A percentile compares a stretch with the other conserved stretches of the same genome.
These are phyloP conservation scores for Sebastes schlegelii DNA, from an alignment of 2,113 vertebrate genomes.

Conservation along the genomic window DNA sequence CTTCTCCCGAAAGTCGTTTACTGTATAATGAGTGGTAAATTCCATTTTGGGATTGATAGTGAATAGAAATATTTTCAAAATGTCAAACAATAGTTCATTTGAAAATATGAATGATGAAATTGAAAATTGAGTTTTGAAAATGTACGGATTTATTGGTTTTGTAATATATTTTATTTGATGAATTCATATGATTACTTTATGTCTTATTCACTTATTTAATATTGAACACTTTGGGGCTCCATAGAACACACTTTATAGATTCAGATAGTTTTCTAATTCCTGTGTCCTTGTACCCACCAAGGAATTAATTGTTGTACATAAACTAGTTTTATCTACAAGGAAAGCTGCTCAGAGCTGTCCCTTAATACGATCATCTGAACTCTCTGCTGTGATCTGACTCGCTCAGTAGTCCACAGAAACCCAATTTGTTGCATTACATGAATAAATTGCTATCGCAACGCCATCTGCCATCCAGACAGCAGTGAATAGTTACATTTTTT, in stretches of 20 bases:
- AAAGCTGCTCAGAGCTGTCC: background rate
- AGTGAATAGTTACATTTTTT: conserved; percentile 23
- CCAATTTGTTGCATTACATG: conserved; percentile 31
- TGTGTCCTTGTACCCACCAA: background rate
- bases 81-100: too few species aligned
- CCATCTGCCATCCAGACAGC: conserved; percentile 46
- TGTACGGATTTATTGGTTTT: background rate
- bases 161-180: background rate
- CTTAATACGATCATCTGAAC: conserved; percentile 12
- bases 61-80: too few species aligned
- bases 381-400: conserved; percentile 24
- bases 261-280: background rate
- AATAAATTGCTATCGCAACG: conserved; percentile 21
- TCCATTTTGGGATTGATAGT: too few species aligned
- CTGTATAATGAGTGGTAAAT: too few species aligned
- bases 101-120: too few species aligned
- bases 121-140: background rate
- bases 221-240: background rate
- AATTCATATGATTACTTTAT: background rate
- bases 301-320: background rate
- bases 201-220: background rate
- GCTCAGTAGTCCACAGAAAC: conserved; percentile 3
- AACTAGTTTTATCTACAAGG: background rate
- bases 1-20: too few species aligned
- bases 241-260: background rate